A percentile compares a stretch with the other conserved stretches of the same genome.
Conservation (phyloP, 2,113 vertebrate species). For the Amphiprion ocellaris region DNA sequence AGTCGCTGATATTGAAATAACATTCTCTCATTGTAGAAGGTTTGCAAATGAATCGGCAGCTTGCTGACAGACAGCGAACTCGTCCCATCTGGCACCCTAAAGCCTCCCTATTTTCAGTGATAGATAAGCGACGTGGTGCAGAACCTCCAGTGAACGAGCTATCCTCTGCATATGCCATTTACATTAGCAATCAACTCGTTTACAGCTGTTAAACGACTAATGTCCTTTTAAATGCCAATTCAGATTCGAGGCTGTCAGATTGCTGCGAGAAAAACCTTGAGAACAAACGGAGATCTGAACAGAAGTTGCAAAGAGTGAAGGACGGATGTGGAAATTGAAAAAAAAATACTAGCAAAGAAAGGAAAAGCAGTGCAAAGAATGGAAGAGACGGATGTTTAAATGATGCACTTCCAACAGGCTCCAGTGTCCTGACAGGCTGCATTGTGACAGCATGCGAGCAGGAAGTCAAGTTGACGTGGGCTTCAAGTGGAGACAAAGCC, state of each 20-base stretch:
- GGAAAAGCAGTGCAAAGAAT: not conserved
- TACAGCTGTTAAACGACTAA: too few species aligned
- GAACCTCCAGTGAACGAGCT: too few species aligned
- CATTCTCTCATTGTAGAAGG: not conserved
- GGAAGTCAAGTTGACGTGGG: conserved; percentile 44
- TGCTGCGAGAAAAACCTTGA: too few species aligned
- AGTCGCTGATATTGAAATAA: not conserved
- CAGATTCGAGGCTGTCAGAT: too few species aligned
- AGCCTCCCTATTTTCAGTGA: too few species aligned
- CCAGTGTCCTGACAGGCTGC: conserved; percentile 24
- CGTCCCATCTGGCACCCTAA: not conserved
- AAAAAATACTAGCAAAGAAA: not conserved
- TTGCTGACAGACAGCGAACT: not conserved
- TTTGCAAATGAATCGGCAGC: not conserved
- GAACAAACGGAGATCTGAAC: too few species aligned
- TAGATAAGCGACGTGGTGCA: too few species aligned
- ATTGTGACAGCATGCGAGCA: conserved; percentile 42
- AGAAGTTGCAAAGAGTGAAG: too few species aligned
- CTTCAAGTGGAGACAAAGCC: conserved; percentile 57
- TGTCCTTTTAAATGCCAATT: too few species aligned
- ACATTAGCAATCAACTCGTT: too few species aligned
- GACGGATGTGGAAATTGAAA: not conserved
- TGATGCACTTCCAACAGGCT: not conserved
- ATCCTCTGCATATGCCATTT: too few species aligned
- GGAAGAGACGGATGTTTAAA: not conserved